Percentiles rank a stretch among this genome's conserved stretches.
These are phyloP conservation scores for Drosophila nigromelanica DNA, from an alignment of 1,140 invertebrate species.

Conservation along the genomic window DNA sequence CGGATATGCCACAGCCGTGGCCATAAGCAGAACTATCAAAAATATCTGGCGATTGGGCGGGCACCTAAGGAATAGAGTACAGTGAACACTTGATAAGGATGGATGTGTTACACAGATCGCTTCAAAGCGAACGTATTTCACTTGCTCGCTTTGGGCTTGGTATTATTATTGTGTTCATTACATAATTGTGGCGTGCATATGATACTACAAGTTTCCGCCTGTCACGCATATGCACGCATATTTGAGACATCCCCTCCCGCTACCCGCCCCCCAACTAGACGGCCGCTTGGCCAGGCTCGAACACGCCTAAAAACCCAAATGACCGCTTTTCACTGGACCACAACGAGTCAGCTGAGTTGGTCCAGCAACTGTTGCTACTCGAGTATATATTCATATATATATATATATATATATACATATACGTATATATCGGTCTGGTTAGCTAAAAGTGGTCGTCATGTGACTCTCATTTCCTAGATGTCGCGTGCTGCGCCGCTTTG, in stretches of 20 bases:
- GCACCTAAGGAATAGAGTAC: slow-evolving; percentile 37
- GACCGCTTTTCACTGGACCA: slow-evolving; percentile 75
- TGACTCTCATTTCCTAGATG: slow-evolving; percentile 74
- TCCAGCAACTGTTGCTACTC: slow-evolving; percentile 8
- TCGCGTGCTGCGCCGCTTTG: slow-evolving; percentile 64
- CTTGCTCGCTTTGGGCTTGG: slow-evolving; percentile 15
- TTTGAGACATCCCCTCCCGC: slow-evolving; percentile 7
- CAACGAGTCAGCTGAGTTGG: slow-evolving; percentile 73
- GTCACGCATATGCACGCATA: slow-evolving; percentile 67
- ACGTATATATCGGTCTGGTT: slow-evolving; percentile 15
- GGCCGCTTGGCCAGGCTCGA: slow-evolving; percentile 19
- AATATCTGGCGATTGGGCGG: slow-evolving; percentile 33
- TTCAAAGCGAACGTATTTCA: slow-evolving; percentile 3
- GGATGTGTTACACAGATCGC: neutral
- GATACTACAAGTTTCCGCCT: slow-evolving; percentile 79
- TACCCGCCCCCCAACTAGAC: slow-evolving; percentile 26
- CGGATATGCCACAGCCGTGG: slow-evolving; percentile 34
- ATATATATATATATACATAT: neutral
- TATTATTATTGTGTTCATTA: slow-evolving; percentile 65
- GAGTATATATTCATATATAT: slow-evolving; percentile 5
- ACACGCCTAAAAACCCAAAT: slow-evolving; percentile 59
- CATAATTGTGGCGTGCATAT: slow-evolving; percentile 78
- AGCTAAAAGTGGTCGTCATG: slow-evolving; percentile 38
- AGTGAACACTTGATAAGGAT: neutral
- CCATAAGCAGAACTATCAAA: slow-evolving; percentile 20